Evolutionary conservation across 1,140 invertebrate genomes (phyloP).

Genomic region (Drosophila aff.): DNA sequence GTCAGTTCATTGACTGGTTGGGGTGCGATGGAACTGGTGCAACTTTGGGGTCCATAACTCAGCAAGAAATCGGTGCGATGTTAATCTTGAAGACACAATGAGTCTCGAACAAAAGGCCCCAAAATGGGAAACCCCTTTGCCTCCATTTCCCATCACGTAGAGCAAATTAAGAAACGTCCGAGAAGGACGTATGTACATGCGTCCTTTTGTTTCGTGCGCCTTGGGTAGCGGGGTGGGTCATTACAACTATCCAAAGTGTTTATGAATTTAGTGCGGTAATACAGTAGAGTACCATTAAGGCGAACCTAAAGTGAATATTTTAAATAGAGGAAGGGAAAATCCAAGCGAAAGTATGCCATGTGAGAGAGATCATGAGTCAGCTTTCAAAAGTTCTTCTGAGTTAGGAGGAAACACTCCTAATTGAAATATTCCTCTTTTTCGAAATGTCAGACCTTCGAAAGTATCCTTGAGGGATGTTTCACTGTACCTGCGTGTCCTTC

Average conservation of each 20-base stretch:
- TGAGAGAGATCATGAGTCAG: too few species aligned
- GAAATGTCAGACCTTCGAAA: neutral
- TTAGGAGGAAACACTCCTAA: neutral
- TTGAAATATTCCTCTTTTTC: neutral
- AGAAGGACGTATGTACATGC: constrained; percentile 27
- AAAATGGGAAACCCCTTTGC: constrained; percentile 23
- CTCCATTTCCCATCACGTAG: constrained; percentile 52
- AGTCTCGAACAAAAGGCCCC: constrained; percentile 51
- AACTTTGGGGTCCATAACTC: constrained; percentile 60
- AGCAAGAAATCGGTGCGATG: constrained; percentile 43
- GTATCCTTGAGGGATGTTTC: neutral
- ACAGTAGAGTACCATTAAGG: constrained; percentile 4
- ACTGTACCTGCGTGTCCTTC: constrained; percentile 32
- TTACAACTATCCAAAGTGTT: constrained; percentile 80
- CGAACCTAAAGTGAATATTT: neutral
- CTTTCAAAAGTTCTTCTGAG: neutral
- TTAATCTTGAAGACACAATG: constrained; percentile 76
- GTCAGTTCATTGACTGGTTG: constrained; percentile 54
- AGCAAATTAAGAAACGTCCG: constrained; percentile 67
- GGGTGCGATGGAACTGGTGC: constrained; percentile 5
- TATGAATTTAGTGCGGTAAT: constrained; percentile 74
- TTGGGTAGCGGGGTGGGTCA: constrained; percentile 38
- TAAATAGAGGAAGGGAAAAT: neutral
- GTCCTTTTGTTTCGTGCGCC: constrained; percentile 63
- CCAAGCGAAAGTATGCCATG: too few species aligned